Evolutionary conservation across 2,113 vertebrate genomes (phyloP), one percentile per base, ranked within the genome.

Genomic region (Noturus placidus): DNA sequence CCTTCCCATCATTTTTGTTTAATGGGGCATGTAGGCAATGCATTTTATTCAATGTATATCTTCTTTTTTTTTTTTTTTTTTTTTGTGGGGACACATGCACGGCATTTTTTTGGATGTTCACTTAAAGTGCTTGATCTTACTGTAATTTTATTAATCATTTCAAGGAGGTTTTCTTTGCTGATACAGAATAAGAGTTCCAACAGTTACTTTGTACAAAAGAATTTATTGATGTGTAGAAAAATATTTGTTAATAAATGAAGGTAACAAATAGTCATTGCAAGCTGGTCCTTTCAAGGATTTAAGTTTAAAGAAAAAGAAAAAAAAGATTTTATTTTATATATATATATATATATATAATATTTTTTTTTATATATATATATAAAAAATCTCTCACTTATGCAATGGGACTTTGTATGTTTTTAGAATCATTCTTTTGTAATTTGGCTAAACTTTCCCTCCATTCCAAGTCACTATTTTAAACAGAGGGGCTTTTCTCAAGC

Each of bases 1-100:
- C 93, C 91, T 92, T 94, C 94, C 93, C 92, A 94, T 95, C 94
- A 94, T 94, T 91, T 91, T 90, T 91, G 90, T 94, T 96, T 95
- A 93, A 95, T 93, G 84, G 91, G 87, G 85, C 90, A 90, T 90
- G 87, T 88, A 87, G 87, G 88, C 89, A 85, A 89, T 87, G 85
- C 85, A 84, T 94, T 93, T 93, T 88, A 93, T 93, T 89, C 93
- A 93, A 93, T 92, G 90, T 90, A 84, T 91, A 88, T 87, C 88
- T 46, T 46, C 7, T 46, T 46, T n/a, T 91, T 92, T 93, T 38
- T 67, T 92, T 46, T 46, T 46, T 46, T 46, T n/a, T 91, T 92
- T 93, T 38, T 67, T 92, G 85, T 90, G 89, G 88, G 50, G 88
- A 86, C 84, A 89, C 87, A 84, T 85, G 33, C 88, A 89, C 90